Evolutionary conservation across 1,140 invertebrate genomes (phyloP), one percentile per base, ranked within the genome.

Genomic region (Aphaenogaster floridana): DNA sequence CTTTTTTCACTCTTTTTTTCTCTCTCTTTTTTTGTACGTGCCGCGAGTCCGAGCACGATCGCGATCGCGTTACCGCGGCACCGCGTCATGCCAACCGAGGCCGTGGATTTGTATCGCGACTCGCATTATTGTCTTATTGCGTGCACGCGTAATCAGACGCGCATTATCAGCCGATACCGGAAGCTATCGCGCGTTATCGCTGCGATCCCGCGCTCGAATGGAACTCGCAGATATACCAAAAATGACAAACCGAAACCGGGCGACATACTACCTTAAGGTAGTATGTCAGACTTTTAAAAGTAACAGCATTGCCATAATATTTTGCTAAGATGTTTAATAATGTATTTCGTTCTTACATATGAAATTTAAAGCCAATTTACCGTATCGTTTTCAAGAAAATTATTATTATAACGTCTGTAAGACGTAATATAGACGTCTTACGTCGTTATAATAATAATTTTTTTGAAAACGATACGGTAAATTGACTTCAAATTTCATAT

Each of bases 51-150:
- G n/a, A 28, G 42, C 42, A 39, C 42, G 11, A 69, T 48, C 42
- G 17, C 63, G 39, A 83, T 59, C 68, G 13, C 54, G 28, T 84
- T 84, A 84, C 74, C 80, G 39, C 42, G 68, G 21, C 42, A n/a
- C 17, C 52, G 39, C 52, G 39, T 83, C 68, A 83, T 81, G 50
- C n/a, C 78, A 59, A 9, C 21, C 66, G 68, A 71, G 66, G 63
- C 17, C 79, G 66, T 54, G 36, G 42, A 71, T 57, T 79, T 64
- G n/a, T 69, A 28, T 68, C 1, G 1, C 4, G 15, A 45, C 21
- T 34, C 17, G 57, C 42, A n/a, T 48, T 54, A 52, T 69, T 69
- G 42, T 69, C 66, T 50, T 8, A 6, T 69, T 34, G 63, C 34
- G 36, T 34, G 48, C 17, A 21, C 17, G 76, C 17, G 42, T 48